phyloP scores from a whole-genome alignment of 2,888 invertebrate genomes.

The Lamellibrachia columna region DNA sequence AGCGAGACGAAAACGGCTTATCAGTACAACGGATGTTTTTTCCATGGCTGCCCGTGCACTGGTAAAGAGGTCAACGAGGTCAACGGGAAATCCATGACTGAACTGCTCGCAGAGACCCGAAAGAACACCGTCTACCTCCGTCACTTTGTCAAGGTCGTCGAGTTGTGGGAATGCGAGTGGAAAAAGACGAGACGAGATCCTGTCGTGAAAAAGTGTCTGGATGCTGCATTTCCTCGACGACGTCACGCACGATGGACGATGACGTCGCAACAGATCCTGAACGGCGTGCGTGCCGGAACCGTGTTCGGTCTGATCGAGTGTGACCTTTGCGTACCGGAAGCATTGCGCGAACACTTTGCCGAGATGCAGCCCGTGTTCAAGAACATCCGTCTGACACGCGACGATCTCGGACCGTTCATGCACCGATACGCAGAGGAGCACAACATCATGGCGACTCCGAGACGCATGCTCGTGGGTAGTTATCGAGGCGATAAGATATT shows the following conservation, averaged over 20 bases:
- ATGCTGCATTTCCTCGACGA: background rate
- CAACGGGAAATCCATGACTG: background rate
- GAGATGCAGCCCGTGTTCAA: no score
- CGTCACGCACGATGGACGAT: background rate
- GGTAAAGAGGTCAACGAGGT: background rate
- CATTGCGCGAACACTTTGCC: no score
- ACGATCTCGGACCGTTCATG: no score
- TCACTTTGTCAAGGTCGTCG: slow-evolving; percentile 26
- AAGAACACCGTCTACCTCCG: slow-evolving; percentile 17
- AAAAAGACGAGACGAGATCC: background rate
- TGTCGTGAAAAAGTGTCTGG: background rate
- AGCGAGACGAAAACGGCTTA: background rate
- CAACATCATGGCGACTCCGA: no score
- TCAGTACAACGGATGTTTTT: slow-evolving; percentile 39
- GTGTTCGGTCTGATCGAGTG: no score
- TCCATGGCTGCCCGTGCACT: slow-evolving; percentile 31
- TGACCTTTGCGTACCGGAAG: no score
- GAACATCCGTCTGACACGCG: no score
- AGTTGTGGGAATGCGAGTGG: slow-evolving; percentile 36
- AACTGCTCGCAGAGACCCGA: background rate
- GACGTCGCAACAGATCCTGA: background rate
- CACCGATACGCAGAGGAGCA: no score
- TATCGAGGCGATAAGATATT: no score
- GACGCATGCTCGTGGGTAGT: no score
- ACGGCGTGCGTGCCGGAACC: no score